phyloP scores from a whole-genome alignment of 2,113 vertebrate genomes.

The Stegastes partitus region DNA sequence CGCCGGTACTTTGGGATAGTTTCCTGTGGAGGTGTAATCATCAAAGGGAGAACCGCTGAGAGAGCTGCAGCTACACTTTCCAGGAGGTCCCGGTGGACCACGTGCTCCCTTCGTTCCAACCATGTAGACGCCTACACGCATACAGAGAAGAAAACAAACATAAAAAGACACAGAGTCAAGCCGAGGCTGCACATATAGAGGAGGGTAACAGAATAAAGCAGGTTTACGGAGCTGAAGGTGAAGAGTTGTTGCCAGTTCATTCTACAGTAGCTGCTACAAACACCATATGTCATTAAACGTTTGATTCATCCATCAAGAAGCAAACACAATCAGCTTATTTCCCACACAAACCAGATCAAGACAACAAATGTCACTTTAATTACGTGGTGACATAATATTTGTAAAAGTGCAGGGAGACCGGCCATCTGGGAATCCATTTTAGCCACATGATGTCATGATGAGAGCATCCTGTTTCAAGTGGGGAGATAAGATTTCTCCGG shows the following conservation, averaged over 20 bases:
- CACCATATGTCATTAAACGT: constrained; percentile 20
- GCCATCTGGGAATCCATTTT: constrained; percentile 64
- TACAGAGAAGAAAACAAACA: not conserved
- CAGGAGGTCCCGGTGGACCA: constrained; percentile 91
- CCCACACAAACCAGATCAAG: constrained; percentile 56
- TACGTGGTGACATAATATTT: constrained; percentile 76
- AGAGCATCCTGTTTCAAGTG: constrained; percentile 62
- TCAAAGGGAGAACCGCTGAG: constrained; percentile 84
- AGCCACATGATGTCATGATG: constrained; percentile 78
- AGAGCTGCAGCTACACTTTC: constrained; percentile 91
- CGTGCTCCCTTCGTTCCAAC: constrained; percentile 94
- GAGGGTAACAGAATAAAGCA: not conserved
- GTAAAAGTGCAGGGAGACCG: constrained; percentile 47
- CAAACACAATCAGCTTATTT: constrained; percentile 48
- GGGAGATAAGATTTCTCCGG: constrained; percentile 69
- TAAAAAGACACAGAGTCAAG: not conserved
- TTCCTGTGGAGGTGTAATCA: constrained; percentile 82
- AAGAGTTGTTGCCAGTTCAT: not conserved
- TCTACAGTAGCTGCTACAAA: constrained; percentile 27
- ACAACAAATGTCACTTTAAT: constrained; percentile 65
- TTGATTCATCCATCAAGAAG: constrained; percentile 57
- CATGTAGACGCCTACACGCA: constrained; percentile 86
- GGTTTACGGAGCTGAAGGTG: not conserved
- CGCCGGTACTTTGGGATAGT: constrained; percentile 89
- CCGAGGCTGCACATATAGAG: not conserved